A percentile compares a stretch with the other conserved stretches of the same genome.
Conservation (phyloP, 2,888 invertebrate genomes). For the Nemapogon koenigi region DNA sequence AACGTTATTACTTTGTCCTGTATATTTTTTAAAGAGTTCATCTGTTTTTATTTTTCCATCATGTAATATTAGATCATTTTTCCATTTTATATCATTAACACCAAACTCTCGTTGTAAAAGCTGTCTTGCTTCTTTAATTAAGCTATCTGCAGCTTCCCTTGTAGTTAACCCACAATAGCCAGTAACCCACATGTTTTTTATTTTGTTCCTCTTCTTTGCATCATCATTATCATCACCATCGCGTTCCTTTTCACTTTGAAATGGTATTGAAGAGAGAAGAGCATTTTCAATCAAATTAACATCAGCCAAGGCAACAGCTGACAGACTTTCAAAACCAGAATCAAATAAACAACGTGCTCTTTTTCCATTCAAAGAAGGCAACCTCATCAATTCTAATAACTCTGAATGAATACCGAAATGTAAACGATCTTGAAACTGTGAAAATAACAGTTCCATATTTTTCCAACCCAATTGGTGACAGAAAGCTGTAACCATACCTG, state of each 20-base stretch:
- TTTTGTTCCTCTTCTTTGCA: constrained; percentile 69
- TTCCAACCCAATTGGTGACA: constrained; percentile 92
- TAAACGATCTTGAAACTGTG: constrained; percentile 92
- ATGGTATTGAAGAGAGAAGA: constrained; percentile 80
- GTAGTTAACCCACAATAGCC: constrained; percentile 83
- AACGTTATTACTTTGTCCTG: too few relatives aligned
- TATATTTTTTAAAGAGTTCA: too few relatives aligned
- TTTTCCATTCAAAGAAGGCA: constrained; percentile 82
- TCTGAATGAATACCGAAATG: constrained; percentile 95
- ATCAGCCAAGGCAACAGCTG: constrained; percentile 79
- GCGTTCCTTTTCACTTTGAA: constrained; percentile 80
- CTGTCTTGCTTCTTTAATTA: constrained; percentile 80
- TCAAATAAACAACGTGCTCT: constrained; percentile 85
- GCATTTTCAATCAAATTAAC: constrained; percentile 74
- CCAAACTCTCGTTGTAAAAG: constrained; percentile 77
- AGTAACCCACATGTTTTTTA: constrained; percentile 78
- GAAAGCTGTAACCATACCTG: constrained; percentile 97
- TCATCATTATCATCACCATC: constrained; percentile 74
- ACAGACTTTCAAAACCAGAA: constrained; percentile 78
- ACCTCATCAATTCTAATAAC: constrained; percentile 86
- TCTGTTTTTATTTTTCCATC: constrained; percentile 2
- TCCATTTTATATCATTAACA: constrained; percentile 73
- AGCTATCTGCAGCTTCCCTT: constrained; percentile 78
- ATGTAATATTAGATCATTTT: constrained; percentile 22
- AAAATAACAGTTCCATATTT: constrained; percentile 85